Conservation (phyloP, 1,140 invertebrate species). For the Drosophila mojavensis region DNA sequence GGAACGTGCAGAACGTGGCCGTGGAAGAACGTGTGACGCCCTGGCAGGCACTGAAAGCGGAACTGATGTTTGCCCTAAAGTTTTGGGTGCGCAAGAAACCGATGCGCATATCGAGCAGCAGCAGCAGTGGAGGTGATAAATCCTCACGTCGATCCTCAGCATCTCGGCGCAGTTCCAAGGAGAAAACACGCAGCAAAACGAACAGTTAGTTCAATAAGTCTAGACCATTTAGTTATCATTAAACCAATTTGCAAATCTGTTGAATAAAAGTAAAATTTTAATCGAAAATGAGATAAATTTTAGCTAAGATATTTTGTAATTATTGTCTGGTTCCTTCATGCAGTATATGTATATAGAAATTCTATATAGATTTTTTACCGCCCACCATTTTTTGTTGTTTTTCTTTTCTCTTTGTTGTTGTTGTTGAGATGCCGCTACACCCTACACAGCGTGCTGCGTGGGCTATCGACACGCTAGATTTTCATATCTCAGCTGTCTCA, state of each 20-base stretch:
- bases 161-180: slow-evolving; percentile 68
- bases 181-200: slow-evolving; percentile 69
- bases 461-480: slow-evolving; percentile 46
- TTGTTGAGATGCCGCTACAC: slow-evolving; percentile 4
- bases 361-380: slow-evolving; percentile 14
- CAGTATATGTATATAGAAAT: slow-evolving; percentile 13
- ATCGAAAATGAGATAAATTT: background rate
- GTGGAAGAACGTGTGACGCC: slow-evolving; percentile 89
- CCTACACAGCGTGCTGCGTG: slow-evolving; percentile 43
- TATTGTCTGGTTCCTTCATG: background rate
- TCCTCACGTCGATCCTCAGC: slow-evolving; percentile 78
- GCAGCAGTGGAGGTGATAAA: slow-evolving; percentile 54
- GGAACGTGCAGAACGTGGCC: slow-evolving; percentile 92
- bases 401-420: background rate
- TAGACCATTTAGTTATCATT: slow-evolving; percentile 4
- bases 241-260: slow-evolving; percentile 5
- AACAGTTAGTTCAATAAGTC: slow-evolving; percentile 32
- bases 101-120: slow-evolving; percentile 84
- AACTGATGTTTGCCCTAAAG: slow-evolving; percentile 87
- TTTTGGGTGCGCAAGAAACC: slow-evolving; percentile 88
- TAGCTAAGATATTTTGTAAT: slow-evolving; percentile 18
- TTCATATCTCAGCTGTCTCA: slow-evolving; percentile 59
- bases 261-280: slow-evolving; percentile 15
- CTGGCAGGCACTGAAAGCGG: slow-evolving; percentile 87
- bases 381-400: slow-evolving; percentile 6